These are phyloP conservation scores for Emydocephalus ijimae DNA, from an alignment of 2,113 vertebrate genomes.

Conservation along the genomic window DNA sequence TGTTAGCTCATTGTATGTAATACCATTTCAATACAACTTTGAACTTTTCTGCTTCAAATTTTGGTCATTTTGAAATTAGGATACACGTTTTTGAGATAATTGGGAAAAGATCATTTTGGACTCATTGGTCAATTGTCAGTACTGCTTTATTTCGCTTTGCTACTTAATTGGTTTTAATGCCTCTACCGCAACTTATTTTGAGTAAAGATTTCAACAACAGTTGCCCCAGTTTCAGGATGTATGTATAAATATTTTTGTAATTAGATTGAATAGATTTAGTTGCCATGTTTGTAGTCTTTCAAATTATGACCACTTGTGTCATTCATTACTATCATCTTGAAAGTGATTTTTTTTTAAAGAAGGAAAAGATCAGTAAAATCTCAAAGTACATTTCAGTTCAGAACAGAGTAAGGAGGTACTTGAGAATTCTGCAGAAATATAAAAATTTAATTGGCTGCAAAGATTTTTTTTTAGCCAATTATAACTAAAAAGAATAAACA, in stretches of 20 bases:
- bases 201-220: slow-evolving; percentile 25
- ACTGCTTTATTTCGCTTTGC: slow-evolving; percentile 2
- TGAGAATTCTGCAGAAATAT: background rate
- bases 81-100: background rate
- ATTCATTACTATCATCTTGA: background rate
- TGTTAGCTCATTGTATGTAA: slow-evolving; percentile 53
- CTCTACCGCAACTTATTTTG: background rate
- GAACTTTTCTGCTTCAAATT: slow-evolving; percentile 76
- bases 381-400: background rate
- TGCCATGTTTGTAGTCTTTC: background rate
- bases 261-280: background rate
- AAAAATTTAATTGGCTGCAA: background rate
- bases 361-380: background rate
- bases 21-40: slow-evolving; percentile 44
- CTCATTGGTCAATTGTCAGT: background rate
- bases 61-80: slow-evolving; percentile 62
- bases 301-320: background rate
- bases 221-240: background rate
- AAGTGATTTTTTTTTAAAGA: background rate
- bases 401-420: background rate
- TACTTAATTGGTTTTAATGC: slow-evolving; percentile 15
- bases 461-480: background rate
- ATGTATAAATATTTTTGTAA: background rate
- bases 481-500: background rate
- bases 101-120: background rate